Percentiles rank a stretch among this genome's conserved stretches.
Evolutionary conservation across 1,140 invertebrate species (phyloP).

Genomic region (Batillaria attramentaria): DNA sequence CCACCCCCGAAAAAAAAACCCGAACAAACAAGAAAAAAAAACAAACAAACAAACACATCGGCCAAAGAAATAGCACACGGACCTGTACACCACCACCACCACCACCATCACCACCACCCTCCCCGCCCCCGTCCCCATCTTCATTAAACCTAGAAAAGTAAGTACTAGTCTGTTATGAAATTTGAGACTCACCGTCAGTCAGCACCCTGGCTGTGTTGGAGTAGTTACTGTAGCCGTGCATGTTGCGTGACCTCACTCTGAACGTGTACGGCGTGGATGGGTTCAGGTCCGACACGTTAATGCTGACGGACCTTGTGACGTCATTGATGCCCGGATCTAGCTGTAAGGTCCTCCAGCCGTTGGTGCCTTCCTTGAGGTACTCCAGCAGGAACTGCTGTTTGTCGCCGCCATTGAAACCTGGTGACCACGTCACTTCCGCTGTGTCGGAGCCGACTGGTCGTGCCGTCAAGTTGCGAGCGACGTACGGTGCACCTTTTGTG

Average conservation of each 20-base stretch:
- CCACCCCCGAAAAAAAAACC: too few relatives aligned
- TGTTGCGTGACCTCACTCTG: constrained; percentile 17
- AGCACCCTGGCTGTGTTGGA: constrained; percentile 11
- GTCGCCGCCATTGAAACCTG: constrained; percentile 34
- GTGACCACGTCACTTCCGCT: constrained; percentile 30
- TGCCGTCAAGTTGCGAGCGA: constrained; percentile 12
- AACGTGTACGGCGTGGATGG: constrained; percentile 27
- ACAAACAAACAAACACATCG: constrained; percentile 5
- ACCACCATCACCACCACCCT: background rate
- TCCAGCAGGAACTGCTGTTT: constrained; percentile 33
- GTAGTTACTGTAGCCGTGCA: constrained; percentile 26
- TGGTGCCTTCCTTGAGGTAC: constrained; percentile 24
- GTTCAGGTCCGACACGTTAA: constrained; percentile 30
- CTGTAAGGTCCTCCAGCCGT: constrained; percentile 21
- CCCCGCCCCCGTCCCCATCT: background rate
- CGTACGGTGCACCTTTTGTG: constrained; percentile 18
- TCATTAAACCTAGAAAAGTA: too few relatives aligned
- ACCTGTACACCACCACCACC: background rate
- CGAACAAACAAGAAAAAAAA: too few relatives aligned
- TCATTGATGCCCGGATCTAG: constrained; percentile 21
- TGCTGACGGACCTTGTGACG: background rate
- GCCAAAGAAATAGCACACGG: too few relatives aligned
- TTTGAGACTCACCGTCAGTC: constrained; percentile 18
- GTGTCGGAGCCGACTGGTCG: constrained; percentile 12
- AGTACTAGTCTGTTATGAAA: too few relatives aligned